Conservation (phyloP, 2,113 vertebrate species). For the Mungos mungo region DNA sequence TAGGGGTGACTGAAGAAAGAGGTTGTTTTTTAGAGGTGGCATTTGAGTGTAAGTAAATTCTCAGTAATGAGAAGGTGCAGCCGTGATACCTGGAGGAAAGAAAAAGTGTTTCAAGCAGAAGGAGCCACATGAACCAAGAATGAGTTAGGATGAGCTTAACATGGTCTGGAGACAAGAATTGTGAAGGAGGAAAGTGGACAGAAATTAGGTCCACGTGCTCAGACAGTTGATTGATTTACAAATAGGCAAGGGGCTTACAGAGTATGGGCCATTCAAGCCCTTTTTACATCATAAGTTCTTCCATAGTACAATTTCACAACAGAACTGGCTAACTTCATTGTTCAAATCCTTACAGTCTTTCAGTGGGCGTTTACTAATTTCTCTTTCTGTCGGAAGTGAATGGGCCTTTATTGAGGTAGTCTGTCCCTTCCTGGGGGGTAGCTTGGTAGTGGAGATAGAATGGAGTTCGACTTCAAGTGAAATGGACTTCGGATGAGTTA, state of each 20-base stretch:
- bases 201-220: background rate
- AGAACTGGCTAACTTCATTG: background rate
- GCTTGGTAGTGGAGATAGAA: background rate
- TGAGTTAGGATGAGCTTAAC: background rate
- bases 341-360: background rate
- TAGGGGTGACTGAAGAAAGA: background rate
- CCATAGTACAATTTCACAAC: background rate
- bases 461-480: background rate
- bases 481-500: background rate
- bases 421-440: background rate
- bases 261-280: background rate
- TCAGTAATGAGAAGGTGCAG: background rate
- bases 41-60: background rate
- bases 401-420: background rate
- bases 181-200: background rate
- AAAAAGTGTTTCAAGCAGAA: background rate
- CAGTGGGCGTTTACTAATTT: background rate
- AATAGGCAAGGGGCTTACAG: background rate
- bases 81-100: background rate
- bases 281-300: background rate
- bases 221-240: background rate
- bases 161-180: background rate
- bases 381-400: background rate
- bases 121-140: background rate
- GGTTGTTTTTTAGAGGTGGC: background rate